Evolutionary conservation across 92 coral and sea anemone species (phyloP).

Genomic region (Ricordea florida): DNA sequence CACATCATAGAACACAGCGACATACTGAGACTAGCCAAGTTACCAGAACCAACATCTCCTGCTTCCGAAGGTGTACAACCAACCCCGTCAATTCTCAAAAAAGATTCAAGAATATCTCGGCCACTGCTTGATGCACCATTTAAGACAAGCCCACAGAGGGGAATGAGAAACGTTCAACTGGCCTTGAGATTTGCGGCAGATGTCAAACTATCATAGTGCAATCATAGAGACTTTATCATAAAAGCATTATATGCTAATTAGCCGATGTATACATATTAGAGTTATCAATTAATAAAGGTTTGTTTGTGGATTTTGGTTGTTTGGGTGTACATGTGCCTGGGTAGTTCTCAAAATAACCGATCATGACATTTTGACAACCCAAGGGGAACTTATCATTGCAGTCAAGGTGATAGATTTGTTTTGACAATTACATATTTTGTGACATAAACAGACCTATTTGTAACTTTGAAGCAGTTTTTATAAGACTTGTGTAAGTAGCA

Average conservation of each 20-base stretch:
- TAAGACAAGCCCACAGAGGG: constrained; percentile 58
- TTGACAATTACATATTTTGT: no score
- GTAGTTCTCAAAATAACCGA: no score
- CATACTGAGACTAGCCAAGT: constrained; percentile 75
- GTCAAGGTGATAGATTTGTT: no score
- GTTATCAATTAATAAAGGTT: no score
- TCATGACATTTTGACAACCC: no score
- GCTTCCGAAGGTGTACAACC: constrained; percentile 34
- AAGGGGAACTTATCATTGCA: no score
- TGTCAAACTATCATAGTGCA: constrained; percentile 49
- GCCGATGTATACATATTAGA: no score
- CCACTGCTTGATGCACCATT: constrained; percentile 43
- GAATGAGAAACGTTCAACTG: constrained; percentile 26
- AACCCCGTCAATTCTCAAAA: constrained; percentile 82
- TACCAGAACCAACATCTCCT: constrained; percentile 49
- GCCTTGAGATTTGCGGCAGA: constrained; percentile 79
- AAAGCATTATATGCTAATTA: neutral
- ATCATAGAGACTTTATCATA: neutral
- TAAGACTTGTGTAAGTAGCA: no score
- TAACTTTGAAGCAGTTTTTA: no score
- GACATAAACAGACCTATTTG: no score
- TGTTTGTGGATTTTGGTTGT: no score
- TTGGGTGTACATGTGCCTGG: no score
- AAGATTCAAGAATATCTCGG: constrained; percentile 61
- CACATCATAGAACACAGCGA: constrained; percentile 82